A percentile compares a stretch with the other conserved stretches of the same genome.
These are phyloP conservation scores for Pluvialis apricaria DNA, from an alignment of 2,113 vertebrate species.

Conservation along the genomic window DNA sequence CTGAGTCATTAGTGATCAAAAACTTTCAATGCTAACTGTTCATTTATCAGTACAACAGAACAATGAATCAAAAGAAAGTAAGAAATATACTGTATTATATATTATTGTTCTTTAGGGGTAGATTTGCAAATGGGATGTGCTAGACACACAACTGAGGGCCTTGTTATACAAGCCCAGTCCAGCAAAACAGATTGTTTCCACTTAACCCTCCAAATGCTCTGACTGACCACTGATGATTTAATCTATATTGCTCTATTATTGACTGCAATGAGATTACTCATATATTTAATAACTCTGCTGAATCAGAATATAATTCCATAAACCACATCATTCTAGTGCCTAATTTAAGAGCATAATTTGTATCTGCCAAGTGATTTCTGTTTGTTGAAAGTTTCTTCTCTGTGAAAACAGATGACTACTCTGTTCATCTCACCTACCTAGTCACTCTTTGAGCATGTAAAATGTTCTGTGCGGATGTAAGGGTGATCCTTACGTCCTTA, in stretches of 20 bases:
- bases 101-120: not conserved
- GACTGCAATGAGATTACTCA: not conserved
- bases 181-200: not conserved
- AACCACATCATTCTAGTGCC: not conserved
- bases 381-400: not conserved
- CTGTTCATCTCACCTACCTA: not conserved
- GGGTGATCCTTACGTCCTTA: not conserved
- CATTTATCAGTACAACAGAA: not conserved
- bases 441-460: not conserved
- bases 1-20: not conserved
- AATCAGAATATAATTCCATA: slow-evolving; percentile 25
- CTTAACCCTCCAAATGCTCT: not conserved
- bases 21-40: not conserved
- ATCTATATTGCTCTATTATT: not conserved
- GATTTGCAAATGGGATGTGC: not conserved
- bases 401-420: not conserved
- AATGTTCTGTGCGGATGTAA: not conserved
- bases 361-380: not conserved
- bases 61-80: not conserved
- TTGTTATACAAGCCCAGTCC: not conserved
- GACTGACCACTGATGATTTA: not conserved
- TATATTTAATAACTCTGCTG: not conserved
- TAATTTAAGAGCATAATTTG: not conserved
- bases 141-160: not conserved
- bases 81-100: not conserved